Evolutionary conservation across 2,888 invertebrate species (phyloP).

Genomic region (Polydrusus pterygomalis): DNA sequence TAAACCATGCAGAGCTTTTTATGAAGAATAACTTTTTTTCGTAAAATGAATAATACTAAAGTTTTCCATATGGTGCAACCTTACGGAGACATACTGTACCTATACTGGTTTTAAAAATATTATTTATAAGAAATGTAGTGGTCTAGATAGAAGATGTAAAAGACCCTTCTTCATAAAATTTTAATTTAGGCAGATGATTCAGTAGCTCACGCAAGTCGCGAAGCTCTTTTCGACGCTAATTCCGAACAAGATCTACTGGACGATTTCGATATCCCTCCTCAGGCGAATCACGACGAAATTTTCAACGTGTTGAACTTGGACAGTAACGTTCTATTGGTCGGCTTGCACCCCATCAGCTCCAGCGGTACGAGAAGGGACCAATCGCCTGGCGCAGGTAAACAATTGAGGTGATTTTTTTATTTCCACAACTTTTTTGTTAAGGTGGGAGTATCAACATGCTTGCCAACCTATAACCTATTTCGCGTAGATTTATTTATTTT

Average conservation of each 20-base stretch:
- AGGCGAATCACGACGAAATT: constrained; percentile 20
- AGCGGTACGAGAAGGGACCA: constrained; percentile 8
- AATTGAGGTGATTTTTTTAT: constrained; percentile 28
- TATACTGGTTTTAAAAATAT: too few relatives aligned
- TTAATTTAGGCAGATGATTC: constrained; percentile 32
- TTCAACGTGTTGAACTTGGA: constrained; percentile 8
- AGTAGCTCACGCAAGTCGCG: constrained; percentile 66
- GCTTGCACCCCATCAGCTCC: constrained; percentile 10
- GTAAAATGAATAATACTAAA: too few relatives aligned
- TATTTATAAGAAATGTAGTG: too few relatives aligned
- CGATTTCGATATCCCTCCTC: constrained; percentile 65
- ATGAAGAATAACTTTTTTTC: too few relatives aligned
- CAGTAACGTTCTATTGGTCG: constrained; percentile 11
- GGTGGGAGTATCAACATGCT: too few relatives aligned
- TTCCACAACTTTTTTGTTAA: too few relatives aligned
- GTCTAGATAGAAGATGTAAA: too few relatives aligned
- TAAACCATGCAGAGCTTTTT: too few relatives aligned
- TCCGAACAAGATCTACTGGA: constrained; percentile 68
- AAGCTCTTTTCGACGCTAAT: constrained; percentile 69
- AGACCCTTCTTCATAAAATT: background rate
- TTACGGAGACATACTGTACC: too few relatives aligned
- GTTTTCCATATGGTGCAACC: too few relatives aligned
- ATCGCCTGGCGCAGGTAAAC: constrained; percentile 29
- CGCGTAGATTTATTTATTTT: too few relatives aligned
- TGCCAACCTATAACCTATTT: too few relatives aligned